Evolutionary conservation across 2,888 invertebrate genomes (phyloP), one percentile per base, ranked within the genome.

Genomic region (Adineta ricciae): DNA sequence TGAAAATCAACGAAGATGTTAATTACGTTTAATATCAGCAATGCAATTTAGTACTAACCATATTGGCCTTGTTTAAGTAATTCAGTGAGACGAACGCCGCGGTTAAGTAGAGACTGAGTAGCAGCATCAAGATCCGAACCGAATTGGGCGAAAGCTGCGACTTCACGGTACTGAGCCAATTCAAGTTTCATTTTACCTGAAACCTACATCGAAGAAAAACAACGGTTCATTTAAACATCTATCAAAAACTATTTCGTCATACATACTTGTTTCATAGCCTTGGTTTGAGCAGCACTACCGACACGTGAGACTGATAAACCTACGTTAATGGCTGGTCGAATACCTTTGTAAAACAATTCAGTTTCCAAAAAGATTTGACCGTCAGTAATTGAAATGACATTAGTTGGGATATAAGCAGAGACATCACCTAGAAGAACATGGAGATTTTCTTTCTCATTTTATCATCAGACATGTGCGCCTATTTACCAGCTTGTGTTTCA

Each of bases 311-410:
- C 98, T 90, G 97, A 97, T 90, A 99, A 93, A 94, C 98, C 98
- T 91, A 98, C 98, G 92, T 98, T 99, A 92, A 98, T 98, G 91
- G 98, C 98, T 86, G 98, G 98, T 90, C 98, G 95, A 92, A 99
- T 97, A 91, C 98, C 98, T 93, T 97, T 97, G 94, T 96, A 97
- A 93, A 97, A 97, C 92, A 97, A 93, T 92, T 98, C 98, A 88
- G 97, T 98, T 93, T 99, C 98, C 94, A 98, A 95, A 94, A 98
- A 98, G 93, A 99, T 98, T 92, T 98, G 98, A 87, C 98, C 98
- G 90, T 98, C 98, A 88, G 98, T 98, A 92, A 98, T 98, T 91
- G 97, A 98, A 92, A 99, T 98, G 89, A 98, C 98, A 92, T 99
- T 98, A 92, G 98, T 98, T 91, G 98, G 98, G 94, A 98, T 99